Conservation (phyloP, 1,140 invertebrate species). For the Aphelinus certus region DNA sequence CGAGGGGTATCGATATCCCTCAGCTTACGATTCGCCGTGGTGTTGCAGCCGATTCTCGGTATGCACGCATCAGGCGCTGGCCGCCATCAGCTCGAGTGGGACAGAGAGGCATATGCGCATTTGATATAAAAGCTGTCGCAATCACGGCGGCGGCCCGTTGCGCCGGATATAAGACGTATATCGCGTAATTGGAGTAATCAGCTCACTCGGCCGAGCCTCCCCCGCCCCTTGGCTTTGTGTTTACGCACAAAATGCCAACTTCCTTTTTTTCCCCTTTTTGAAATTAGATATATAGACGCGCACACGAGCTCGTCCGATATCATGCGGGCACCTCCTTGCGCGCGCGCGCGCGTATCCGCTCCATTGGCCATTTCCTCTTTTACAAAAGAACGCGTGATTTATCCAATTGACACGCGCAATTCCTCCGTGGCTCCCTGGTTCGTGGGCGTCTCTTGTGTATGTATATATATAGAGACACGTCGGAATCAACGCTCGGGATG, state of each 20-base stretch:
- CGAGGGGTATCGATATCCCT: slow-evolving; percentile 23
- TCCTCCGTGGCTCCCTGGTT: no score
- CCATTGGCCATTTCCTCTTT: background rate
- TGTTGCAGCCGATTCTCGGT: slow-evolving; percentile 27
- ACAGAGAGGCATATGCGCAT: slow-evolving; percentile 23
- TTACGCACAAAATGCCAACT: background rate
- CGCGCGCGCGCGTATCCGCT: slow-evolving; percentile 10
- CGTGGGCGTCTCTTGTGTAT: no score
- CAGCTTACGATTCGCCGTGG: background rate
- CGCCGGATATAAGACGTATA: slow-evolving; percentile 32
- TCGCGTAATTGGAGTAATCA: slow-evolving; percentile 36
- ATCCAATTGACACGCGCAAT: no score
- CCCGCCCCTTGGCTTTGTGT: background rate
- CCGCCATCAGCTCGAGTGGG: slow-evolving; percentile 23
- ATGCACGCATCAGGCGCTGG: slow-evolving; percentile 14
- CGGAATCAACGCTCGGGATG: no score
- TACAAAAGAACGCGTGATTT: no score
- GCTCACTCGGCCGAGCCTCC: background rate
- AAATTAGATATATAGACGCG: slow-evolving; percentile 21
- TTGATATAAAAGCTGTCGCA: slow-evolving; percentile 33
- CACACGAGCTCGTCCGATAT: no score
- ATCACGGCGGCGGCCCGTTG: slow-evolving; percentile 8
- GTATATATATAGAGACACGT: no score
- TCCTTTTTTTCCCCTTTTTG: slow-evolving; percentile 16
- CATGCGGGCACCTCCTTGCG: background rate